A percentile compares a stretch with the other conserved stretches of the same genome.
These are phyloP conservation scores for Oreotrochilus melanogaster DNA, from an alignment of 2,113 vertebrate genomes.

Conservation along the genomic window DNA sequence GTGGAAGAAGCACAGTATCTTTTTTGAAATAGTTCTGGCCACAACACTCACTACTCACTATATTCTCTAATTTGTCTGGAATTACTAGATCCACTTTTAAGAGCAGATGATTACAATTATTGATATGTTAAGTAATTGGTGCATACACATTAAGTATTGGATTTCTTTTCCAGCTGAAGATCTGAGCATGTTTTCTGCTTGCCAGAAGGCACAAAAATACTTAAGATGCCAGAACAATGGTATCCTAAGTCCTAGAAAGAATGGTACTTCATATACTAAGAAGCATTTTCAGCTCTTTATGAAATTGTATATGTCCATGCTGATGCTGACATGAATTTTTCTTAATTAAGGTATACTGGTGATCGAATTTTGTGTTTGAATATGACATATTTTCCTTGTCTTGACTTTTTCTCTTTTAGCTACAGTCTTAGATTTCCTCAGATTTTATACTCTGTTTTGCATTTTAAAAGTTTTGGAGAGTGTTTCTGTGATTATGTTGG, in stretches of 20 bases:
- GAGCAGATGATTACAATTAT: neutral
- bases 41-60: neutral
- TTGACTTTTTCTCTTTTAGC: neutral
- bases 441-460: neutral
- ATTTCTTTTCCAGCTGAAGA: neutral
- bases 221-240: neutral
- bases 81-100: neutral
- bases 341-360: neutral
- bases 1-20: neutral
- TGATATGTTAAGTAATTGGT: neutral
- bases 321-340: neutral
- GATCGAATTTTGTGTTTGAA: neutral
- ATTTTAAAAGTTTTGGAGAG: neutral
- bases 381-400: neutral
- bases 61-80: neutral
- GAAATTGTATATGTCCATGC: neutral
- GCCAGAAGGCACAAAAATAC: neutral
- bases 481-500: neutral
- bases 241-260: neutral
- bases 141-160: neutral
- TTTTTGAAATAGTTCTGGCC: neutral
- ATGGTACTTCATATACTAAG: neutral
- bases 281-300: neutral
- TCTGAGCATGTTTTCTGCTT: neutral
- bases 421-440: neutral